These are phyloP conservation scores for Phyto melanocephala DNA, from an alignment of 2,888 invertebrate species.

Conservation along the genomic window DNA sequence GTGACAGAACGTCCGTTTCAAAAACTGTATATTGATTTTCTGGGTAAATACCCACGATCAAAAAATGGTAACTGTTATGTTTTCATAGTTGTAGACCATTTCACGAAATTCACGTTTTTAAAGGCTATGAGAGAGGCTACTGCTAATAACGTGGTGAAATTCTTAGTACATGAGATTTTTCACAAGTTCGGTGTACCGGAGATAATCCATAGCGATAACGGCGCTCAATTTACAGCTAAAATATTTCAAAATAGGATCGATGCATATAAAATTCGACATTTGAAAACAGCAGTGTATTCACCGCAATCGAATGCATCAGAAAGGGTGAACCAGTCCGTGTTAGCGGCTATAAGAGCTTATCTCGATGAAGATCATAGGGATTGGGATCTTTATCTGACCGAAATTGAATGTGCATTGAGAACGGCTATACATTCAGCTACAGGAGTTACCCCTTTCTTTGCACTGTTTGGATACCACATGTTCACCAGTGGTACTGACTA, in stretches of 20 bases:
- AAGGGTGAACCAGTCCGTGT: constrained; percentile 69
- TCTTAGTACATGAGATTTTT: constrained; percentile 57
- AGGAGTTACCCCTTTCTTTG: not conserved
- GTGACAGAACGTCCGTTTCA: not conserved
- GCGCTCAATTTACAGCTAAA: constrained; percentile 49
- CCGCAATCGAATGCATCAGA: constrained; percentile 73
- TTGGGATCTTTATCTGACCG: constrained; percentile 48
- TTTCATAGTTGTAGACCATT: not conserved
- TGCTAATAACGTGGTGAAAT: not conserved
- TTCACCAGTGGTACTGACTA: not conserved
- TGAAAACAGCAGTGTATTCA: constrained; percentile 66
- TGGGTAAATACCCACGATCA: not conserved
- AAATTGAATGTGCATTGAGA: constrained; percentile 43
- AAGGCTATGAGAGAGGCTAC: not conserved
- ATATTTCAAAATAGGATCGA: not conserved
- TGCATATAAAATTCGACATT: not conserved
- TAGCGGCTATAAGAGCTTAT: constrained; percentile 67
- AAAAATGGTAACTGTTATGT: not conserved
- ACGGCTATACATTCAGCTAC: constrained; percentile 4
- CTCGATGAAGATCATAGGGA: constrained; percentile 43
- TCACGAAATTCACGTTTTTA: not conserved
- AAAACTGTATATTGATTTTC: not conserved
- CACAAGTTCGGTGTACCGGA: constrained; percentile 64
- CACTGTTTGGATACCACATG: not conserved
- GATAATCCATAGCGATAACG: constrained; percentile 47